Evolutionary conservation across 2,113 vertebrate species (phyloP), one percentile per base, ranked within the genome.

Genomic region (Oceanodroma tethys): DNA sequence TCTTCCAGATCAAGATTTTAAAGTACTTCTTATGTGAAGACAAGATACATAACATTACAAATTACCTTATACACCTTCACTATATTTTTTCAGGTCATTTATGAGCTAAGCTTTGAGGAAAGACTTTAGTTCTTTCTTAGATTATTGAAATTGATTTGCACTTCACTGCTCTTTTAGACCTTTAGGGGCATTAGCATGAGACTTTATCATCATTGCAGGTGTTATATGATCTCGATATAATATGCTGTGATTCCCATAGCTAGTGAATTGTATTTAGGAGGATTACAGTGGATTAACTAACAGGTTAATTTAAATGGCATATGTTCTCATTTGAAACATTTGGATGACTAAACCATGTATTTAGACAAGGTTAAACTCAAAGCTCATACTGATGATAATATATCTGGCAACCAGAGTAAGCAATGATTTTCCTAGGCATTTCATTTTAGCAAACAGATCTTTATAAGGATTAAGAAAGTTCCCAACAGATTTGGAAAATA

Each of bases 321-420:
- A 15, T 48, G 10, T 65, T 93, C 89, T 90, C n/a, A 79, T 87
- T 85, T 74, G 59, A 96, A 68, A n/a, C 88, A 59, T 30, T 71
- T 83, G 73, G 26, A 76, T 91, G 52, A 70, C 30, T 95, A 84
- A 94, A 58, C 27, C 60, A 27, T 55, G 47, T 65, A 72, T 87
- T 97, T 93, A 93, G 72, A 53, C 52, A 40, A 50, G 74, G 45
- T 82, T 97, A 92, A 95, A 88, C 56, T 91, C 53, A 86, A 95
- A 96, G 88, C 36, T 92, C 13, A 10, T 72, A 74, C 25, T 83
- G 60, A 86, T 71, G 36, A 58, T 55, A 75, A 90, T 67, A 2
- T 29, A 74, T 40, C 48, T 90, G 47, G 45, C 62, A 96, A 85
- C 65, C 59, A 47, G 36, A n/a, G 23, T 48, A 76, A 91, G 29